Conservation (phyloP, 35 echinoderm and acorn worm genomes). For the Amphiura filiformis region DNA sequence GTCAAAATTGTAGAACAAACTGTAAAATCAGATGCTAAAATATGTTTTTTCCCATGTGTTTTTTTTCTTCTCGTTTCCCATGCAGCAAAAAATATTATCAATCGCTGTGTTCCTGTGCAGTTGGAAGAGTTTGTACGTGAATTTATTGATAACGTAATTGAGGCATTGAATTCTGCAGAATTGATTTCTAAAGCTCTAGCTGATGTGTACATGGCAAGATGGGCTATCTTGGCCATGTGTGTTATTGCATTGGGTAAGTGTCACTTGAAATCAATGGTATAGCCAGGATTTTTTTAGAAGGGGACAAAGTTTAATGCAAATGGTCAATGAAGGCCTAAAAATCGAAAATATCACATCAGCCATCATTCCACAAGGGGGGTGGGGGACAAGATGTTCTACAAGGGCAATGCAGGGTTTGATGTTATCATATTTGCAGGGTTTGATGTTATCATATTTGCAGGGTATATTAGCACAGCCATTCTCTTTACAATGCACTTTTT, state of each 20-base stretch:
- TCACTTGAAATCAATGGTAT: neutral
- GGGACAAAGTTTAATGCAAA: neutral
- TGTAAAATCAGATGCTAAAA: neutral
- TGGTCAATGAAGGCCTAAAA: neutral
- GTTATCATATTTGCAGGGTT: neutral
- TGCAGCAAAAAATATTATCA: conserved; percentile 64
- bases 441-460: neutral
- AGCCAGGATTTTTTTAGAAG: neutral
- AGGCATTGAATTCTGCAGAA: conserved; percentile 74
- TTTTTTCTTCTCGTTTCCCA: neutral
- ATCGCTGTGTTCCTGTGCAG: conserved; percentile 79
- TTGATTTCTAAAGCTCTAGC: conserved; percentile 82
- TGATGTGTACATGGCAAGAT: conserved; percentile 87
- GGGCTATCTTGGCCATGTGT: conserved; percentile 81
- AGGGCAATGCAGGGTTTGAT: neutral
- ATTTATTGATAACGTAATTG: conserved; percentile 59
- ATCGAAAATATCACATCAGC: neutral
- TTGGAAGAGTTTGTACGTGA: conserved; percentile 12
- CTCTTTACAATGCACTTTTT: neutral
- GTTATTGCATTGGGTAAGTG: conserved; percentile 57
- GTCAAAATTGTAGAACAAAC: neutral
- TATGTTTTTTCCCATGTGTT: neutral
- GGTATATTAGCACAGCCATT: neutral
- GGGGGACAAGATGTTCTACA: neutral
- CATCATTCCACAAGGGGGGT: neutral